phyloP scores from a whole-genome alignment of 2,797 vertebrate genomes.

The Leucoraja ocellata region DNA sequence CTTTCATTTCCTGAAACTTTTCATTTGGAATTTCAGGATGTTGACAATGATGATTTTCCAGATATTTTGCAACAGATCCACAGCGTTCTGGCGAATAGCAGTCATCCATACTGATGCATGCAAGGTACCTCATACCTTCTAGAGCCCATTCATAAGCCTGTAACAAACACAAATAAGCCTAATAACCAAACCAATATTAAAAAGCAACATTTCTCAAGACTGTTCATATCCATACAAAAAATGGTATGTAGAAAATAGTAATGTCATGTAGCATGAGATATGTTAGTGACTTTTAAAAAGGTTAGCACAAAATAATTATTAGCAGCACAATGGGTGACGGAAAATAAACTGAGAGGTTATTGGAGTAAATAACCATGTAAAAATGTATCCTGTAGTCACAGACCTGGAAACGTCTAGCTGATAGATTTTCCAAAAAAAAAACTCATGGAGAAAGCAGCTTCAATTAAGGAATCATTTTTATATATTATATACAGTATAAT shows the following conservation, averaged over 20 bases:
- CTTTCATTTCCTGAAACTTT: slow-evolving; percentile 80
- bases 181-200: slow-evolving; percentile 41
- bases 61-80: slow-evolving; percentile 57
- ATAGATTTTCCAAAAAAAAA: background rate
- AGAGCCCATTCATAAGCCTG: slow-evolving; percentile 77
- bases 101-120: slow-evolving; percentile 72
- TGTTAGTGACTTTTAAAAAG: too few relatives aligned
- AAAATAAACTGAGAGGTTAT: background rate
- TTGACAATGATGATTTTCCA: slow-evolving; percentile 69
- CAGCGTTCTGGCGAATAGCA: slow-evolving; percentile 61
- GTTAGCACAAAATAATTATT: background rate
- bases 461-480: background rate
- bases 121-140: slow-evolving; percentile 75
- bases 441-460: background rate
- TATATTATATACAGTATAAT: background rate
- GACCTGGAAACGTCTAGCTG: background rate
- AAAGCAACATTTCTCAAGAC: slow-evolving; percentile 27
- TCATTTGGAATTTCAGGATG: slow-evolving; percentile 67
- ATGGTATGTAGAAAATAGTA: slow-evolving; percentile 36
- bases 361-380: background rate
- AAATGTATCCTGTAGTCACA: background rate
- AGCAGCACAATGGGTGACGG: background rate
- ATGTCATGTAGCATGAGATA: background rate
- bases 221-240: slow-evolving; percentile 21
- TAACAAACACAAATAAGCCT: slow-evolving; percentile 39